Percentiles rank a stretch among this genome's conserved stretches.
Evolutionary conservation across 2,797 vertebrate genomes (phyloP).

Genomic region (Apogon talboti): DNA sequence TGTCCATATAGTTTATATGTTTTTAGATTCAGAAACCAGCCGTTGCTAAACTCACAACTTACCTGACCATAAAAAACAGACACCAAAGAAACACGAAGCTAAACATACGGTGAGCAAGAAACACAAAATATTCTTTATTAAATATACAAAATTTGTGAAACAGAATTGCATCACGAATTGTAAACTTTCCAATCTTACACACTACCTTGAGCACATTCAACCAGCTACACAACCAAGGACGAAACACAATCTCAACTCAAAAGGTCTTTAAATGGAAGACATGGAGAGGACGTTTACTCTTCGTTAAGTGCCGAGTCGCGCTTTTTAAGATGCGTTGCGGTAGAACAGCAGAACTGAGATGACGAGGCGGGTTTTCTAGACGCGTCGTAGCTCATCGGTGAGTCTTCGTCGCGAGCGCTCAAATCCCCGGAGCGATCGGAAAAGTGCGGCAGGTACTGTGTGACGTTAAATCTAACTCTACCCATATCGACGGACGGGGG

Average conservation of each 20-base stretch:
- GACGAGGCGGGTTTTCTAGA: slow-evolving; percentile 26
- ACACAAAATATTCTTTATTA: slow-evolving; percentile 86
- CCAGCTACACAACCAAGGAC: slow-evolving; percentile 67
- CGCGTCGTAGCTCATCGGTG: slow-evolving; percentile 57
- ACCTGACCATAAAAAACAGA: not conserved
- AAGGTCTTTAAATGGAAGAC: slow-evolving; percentile 74
- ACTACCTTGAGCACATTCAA: slow-evolving; percentile 73
- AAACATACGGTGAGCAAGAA: slow-evolving; percentile 77
- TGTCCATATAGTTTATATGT: too few species aligned
- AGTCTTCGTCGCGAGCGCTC: slow-evolving; percentile 51
- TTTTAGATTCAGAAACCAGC: too few species aligned
- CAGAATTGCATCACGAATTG: slow-evolving; percentile 84
- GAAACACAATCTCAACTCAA: slow-evolving; percentile 66
- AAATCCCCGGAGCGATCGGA: slow-evolving; percentile 62
- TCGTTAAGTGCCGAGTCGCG: slow-evolving; percentile 60
- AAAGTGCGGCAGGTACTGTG: slow-evolving; percentile 67
- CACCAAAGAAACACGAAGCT: slow-evolving; percentile 48
- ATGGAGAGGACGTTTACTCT: slow-evolving; percentile 57
- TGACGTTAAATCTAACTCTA: slow-evolving; percentile 65
- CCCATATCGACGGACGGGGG: slow-evolving; percentile 62
- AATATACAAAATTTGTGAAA: slow-evolving; percentile 86
- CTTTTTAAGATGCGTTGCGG: slow-evolving; percentile 41
- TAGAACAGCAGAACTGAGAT: slow-evolving; percentile 54
- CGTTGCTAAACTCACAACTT: not conserved
- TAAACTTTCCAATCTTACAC: slow-evolving; percentile 83